Base-by-base conservation (phyloP, 2,797 vertebrate genomes). In the Peromyscus nudipes region DNA sequence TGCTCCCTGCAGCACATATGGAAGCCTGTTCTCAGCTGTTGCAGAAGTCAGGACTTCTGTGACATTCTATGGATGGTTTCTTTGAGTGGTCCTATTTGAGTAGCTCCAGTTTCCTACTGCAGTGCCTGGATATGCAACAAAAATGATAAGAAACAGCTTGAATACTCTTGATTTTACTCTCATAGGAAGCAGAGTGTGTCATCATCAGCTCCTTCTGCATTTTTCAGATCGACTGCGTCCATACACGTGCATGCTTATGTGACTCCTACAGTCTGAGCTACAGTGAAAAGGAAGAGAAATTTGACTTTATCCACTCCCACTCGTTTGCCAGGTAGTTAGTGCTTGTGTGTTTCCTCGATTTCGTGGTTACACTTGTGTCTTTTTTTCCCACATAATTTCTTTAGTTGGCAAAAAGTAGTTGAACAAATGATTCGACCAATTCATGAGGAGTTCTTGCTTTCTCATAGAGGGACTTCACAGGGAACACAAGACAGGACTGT, bases 231-330 rank as follows among this genome's bases (percentile, higher is more conserved):
- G 8, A 4, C 23, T 6, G 31, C 34, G 0, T 4, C 17, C 12
- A 6, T 34, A 0, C 1, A 0, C 0, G 1, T 5, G 16, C 17
- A 25, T 29, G 9, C 2, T 73, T 65, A 14, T 60, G 43, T 71
- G 91, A 83, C 31, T 94, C 84, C 21, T 79, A 31, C 75, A 43
- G 17, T 88, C 29, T 49, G 9, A 29, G 64, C 25, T 21, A 52
- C 29, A n/a, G 7, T 46, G 43, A 64, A 77, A 77, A 10, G 49
- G 3, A 89, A 57, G 84, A 29, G 67, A 55, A 80, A 0, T 55
- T 75, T 43, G 37, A 43, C 73, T 75, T 71, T 21, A 40, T 60
- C 12, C 43, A 92, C 19, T 67, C 34, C n/a, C 52, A 84, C 52
- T 91, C 65, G 13, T 27, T 2, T 84, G 21, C 27, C 86, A 65